Percentiles rank a stretch among this genome's conserved stretches.
phyloP scores from a whole-genome alignment of 2,113 vertebrate species.

The Herpetotheres cachinnans region DNA sequence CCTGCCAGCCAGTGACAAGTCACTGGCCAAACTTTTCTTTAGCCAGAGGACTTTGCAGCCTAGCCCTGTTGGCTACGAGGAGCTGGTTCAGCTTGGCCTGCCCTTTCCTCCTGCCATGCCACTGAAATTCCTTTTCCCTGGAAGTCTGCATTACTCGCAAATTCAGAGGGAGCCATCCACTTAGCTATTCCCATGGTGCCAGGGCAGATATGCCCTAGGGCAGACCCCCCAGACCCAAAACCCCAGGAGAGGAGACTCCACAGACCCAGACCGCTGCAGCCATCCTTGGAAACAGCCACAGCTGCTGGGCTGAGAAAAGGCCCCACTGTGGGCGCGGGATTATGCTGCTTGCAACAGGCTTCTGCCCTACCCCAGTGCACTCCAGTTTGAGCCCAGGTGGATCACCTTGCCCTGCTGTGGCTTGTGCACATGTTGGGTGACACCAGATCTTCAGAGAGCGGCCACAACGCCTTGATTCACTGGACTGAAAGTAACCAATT shows the following conservation, averaged over 20 bases:
- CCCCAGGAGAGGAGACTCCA: background rate
- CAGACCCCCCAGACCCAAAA: background rate
- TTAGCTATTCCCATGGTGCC: background rate
- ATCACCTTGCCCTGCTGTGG: background rate
- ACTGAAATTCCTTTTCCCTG: background rate
- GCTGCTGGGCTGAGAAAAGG: background rate
- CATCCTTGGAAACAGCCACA: background rate
- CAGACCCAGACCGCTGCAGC: background rate
- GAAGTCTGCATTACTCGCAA: background rate
- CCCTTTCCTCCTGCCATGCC: background rate
- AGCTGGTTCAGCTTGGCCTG: background rate
- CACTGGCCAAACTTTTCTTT: background rate
- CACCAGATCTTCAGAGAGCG: background rate
- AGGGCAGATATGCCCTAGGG: background rate
- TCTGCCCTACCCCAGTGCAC: background rate
- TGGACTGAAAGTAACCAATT: background rate
- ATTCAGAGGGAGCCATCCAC: background rate
- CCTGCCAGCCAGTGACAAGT: background rate
- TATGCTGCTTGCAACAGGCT: background rate
- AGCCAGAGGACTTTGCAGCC: background rate
- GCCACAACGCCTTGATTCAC: background rate
- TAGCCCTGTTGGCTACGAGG: background rate
- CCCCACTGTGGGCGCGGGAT: background rate
- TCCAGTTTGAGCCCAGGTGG: background rate
- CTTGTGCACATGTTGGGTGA: background rate